These are phyloP conservation scores for Melanaphis sacchari DNA, from an alignment of 1,140 invertebrate species.

Conservation along the genomic window DNA sequence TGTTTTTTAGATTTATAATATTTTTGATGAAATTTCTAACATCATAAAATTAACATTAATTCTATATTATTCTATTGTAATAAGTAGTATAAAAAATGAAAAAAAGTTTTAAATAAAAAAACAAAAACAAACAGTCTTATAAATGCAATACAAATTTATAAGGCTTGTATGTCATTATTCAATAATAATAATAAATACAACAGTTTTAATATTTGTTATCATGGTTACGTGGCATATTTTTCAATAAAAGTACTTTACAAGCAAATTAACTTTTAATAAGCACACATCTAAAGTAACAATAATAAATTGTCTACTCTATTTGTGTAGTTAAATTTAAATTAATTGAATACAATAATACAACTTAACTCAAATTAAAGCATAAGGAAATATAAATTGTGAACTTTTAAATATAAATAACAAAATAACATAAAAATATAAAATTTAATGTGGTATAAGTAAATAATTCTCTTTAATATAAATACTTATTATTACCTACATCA, in stretches of 20 bases:
- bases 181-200: background rate
- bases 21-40: background rate
- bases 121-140: background rate
- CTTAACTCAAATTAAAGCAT: background rate
- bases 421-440: background rate
- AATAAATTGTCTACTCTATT: background rate
- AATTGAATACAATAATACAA: background rate
- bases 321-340: background rate
- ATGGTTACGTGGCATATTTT: constrained; percentile 39
- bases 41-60: background rate
- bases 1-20: background rate
- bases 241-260: background rate
- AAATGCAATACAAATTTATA: background rate
- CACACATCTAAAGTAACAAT: background rate
- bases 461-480: background rate
- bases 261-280: background rate
- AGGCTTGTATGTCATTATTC: background rate
- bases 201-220: constrained; percentile 19
- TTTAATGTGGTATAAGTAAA: too few species aligned
- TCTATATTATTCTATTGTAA: background rate
- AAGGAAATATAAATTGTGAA: background rate
- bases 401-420: background rate
- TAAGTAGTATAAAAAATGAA: background rate
- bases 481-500: background rate
- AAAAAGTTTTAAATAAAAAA: background rate